Evolutionary conservation across 2,888 invertebrate species (phyloP), one percentile per base, ranked within the genome.

Genomic region (Julus scanicus): DNA sequence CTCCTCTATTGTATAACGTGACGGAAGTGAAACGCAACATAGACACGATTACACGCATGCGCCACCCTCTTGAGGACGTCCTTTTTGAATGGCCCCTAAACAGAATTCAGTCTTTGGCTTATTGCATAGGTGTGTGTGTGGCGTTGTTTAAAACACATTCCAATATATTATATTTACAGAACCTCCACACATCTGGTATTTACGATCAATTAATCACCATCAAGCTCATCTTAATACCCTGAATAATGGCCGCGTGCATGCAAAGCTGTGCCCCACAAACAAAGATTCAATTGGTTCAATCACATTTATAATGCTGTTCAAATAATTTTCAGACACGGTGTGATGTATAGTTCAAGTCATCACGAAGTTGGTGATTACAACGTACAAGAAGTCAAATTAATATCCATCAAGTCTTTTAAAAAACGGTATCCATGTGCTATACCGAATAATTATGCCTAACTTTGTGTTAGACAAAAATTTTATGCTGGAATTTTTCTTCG

Each of bases 191-290:
- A 37, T 80, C 37, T 37, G 80, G 80, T 80, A 80, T 80, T 80
- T 80, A 80, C 80, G 37, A 80, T 29, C 80, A 80, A 80, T 80
- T 80, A 80, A 80, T 80, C 80, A 80, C 80, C 80, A 37, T 37
- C 80, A 37, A 80, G 80, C 29, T 15, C 37, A 37, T 37, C 80
- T 80, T 80, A 80, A 80, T 80, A 13, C 80, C 9, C 37, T 11
- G 80, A 80, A 80, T 37, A 80, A 80, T 80, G 37, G 80, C 80
- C 15, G 37, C 80, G 80, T 80, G 80, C 80, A 11, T 29, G 71
- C 80, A 37, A 80, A 80, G 80, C 80, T 80, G 80, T 80, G 80
- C 15, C 80, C 80, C 37, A 37, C 2, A 80, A 80, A 80, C 80
- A 13, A 80, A 80, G n/a, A 29, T 71, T 71, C 71, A 71, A 71